Conservation (phyloP, 2,888 invertebrate genomes). For the Clistopyga incitator region DNA sequence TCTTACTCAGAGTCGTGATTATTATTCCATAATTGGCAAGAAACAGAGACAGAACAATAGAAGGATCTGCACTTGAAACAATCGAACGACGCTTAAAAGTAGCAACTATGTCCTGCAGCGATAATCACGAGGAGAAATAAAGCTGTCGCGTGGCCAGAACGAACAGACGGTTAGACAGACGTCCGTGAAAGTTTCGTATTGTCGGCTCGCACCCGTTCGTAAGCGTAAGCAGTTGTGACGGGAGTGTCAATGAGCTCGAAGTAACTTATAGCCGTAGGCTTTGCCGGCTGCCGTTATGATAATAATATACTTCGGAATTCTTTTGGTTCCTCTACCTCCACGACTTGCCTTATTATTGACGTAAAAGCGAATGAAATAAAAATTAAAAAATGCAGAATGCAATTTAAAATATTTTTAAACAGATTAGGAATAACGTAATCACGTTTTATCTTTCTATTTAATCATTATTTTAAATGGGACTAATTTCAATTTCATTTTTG, state of each 20-base stretch:
- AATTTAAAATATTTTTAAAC: not conserved
- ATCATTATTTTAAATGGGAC: no score
- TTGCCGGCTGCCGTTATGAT: not conserved
- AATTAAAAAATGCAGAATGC: not conserved
- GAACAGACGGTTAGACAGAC: constrained; percentile 41
- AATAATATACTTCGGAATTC: constrained; percentile 39
- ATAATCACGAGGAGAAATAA: constrained; percentile 18
- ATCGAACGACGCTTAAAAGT: constrained; percentile 1
- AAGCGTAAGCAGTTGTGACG: constrained; percentile 56
- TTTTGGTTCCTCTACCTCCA: not conserved
- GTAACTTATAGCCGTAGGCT: constrained; percentile 22
- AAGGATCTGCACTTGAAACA: constrained; percentile 1
- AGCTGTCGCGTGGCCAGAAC: constrained; percentile 53
- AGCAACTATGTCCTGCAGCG: not conserved
- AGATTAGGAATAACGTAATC: no score
- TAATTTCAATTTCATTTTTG: no score
- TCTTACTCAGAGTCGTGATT: not conserved
- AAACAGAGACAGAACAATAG: not conserved
- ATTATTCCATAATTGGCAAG: not conserved
- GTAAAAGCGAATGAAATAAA: not conserved
- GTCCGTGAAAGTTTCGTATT: constrained; percentile 72
- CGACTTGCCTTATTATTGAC: not conserved
- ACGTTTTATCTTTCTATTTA: no score
- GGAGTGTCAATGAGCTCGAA: constrained; percentile 69
- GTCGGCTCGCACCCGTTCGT: constrained; percentile 51